phyloP scores from a whole-genome alignment of 2,888 invertebrate species.

The Cantharis flavilabris region DNA sequence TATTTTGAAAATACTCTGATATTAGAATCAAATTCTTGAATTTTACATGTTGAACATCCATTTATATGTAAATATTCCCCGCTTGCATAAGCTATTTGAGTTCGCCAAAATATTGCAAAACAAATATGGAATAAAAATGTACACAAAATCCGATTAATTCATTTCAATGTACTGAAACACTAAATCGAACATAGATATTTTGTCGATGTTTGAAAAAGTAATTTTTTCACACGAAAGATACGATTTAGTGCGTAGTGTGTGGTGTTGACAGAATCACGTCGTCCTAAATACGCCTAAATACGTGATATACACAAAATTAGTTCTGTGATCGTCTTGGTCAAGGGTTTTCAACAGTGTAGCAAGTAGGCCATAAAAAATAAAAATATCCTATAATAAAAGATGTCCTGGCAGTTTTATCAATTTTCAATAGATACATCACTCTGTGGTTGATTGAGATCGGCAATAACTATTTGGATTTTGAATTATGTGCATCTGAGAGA shows the following conservation, averaged over 20 bases:
- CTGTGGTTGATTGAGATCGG: background rate
- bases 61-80: background rate
- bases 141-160: background rate
- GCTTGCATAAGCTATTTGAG: background rate
- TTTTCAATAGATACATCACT: background rate
- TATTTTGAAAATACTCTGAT: background rate
- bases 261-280: background rate
- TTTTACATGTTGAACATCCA: background rate
- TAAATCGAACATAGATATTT: background rate
- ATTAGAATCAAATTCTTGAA: background rate
- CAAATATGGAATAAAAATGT: background rate
- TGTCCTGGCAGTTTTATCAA: background rate
- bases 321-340: background rate
- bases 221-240: background rate
- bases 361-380: background rate
- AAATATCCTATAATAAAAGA: background rate
- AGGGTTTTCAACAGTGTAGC: background rate
- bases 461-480: background rate
- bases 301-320: background rate
- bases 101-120: background rate
- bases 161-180: background rate
- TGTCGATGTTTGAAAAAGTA: background rate
- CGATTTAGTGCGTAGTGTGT: background rate
- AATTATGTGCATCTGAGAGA: background rate
- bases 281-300: background rate